Conservation (phyloP, 2,797 vertebrate species). For the Argyrosomus regius region DNA sequence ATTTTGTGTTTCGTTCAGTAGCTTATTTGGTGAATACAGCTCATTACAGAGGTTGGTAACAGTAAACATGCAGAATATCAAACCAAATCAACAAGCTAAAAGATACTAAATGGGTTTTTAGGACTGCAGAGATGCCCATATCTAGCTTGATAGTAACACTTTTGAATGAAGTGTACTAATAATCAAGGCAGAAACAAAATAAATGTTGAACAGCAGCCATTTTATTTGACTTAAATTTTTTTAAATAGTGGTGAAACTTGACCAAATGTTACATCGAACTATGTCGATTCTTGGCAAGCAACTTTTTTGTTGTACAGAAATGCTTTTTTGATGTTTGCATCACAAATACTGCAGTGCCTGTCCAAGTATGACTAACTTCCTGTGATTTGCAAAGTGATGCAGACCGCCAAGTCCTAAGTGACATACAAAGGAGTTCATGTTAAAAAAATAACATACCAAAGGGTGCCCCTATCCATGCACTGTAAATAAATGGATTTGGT, state of each 20-base stretch:
- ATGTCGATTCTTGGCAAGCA: conserved; percentile 32
- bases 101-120: neutral
- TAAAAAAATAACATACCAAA: conserved; percentile 52
- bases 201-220: conserved; percentile 74
- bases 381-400: conserved; percentile 79
- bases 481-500: conserved; percentile 47
- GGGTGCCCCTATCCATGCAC: conserved; percentile 54
- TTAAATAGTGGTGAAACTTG: conserved; percentile 58
- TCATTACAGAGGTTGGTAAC: neutral
- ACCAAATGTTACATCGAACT: conserved; percentile 42
- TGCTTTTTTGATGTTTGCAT: conserved; percentile 46
- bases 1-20: neutral
- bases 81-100: neutral
- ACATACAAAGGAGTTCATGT: conserved; percentile 73
- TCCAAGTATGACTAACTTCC: conserved; percentile 43
- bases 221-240: conserved; percentile 74
- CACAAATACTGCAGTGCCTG: conserved; percentile 75
- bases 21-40: neutral
- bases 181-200: neutral
- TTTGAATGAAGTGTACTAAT: neutral
- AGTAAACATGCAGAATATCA: neutral
- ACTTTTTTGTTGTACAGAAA: conserved; percentile 40
- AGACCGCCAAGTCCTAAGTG: conserved; percentile 75
- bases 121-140: neutral
- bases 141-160: neutral